Evolutionary conservation across 2,888 invertebrate species (phyloP), one percentile per base, ranked within the genome.

Genomic region (Protodeltote pygarga): DNA sequence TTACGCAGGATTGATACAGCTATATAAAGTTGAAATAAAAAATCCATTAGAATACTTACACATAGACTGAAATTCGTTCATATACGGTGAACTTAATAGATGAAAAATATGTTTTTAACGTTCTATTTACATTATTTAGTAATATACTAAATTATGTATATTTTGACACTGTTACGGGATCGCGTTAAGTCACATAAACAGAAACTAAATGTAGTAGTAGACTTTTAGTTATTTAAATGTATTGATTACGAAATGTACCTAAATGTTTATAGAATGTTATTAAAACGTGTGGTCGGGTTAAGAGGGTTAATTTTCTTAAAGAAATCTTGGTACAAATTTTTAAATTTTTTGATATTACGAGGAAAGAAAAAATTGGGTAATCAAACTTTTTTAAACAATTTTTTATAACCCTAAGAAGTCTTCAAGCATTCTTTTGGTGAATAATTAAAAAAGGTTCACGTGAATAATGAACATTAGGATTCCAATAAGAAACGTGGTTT

Each of bases 71-170:
- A n/a, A 73, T 80, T 81, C 71, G 75, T 79, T 75, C 75, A 77
- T 72, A 79, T 81, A 81, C 69, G 59, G 77, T 83, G 77, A 84
- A 89, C 75, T 66, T 73, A 84, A 83, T 78, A 73, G 65, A 79
- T 82, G 65, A 57, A 81, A 85, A 81, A 76, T 82, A 83, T 79
- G 69, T 78, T 80, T 79, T 79, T 75, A 80, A 73, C 70, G 68
- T 76, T 69, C 75, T 89, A 89, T 89, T 87, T 89, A 90, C 91
- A 91, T 80, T 81, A 87, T 89, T 90, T 90, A 90, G 87, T 90
- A 89, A 90, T 89, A 87, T 89, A 91, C 90, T 90, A 90, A 89
- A 89, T 88, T 87, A 87, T 88, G 81, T 85, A 76, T 85, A 82
- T 69, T 77, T 82, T 82, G 83, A 79, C 85, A 85, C 81, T 75